These are phyloP conservation scores for Platichthys flesus DNA, from an alignment of 2,113 vertebrate genomes.

Conservation along the genomic window DNA sequence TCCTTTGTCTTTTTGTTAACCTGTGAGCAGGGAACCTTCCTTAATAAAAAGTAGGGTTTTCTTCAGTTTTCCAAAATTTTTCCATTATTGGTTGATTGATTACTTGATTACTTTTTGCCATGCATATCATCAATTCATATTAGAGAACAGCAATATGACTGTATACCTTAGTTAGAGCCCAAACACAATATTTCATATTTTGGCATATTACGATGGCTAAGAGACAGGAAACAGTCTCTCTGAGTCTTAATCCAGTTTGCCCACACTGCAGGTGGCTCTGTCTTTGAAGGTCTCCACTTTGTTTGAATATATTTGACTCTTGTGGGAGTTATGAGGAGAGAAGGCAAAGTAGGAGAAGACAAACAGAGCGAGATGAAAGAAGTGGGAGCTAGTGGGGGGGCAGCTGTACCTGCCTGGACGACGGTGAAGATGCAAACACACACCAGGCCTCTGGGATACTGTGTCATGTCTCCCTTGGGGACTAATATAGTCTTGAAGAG, in stretches of 20 bases:
- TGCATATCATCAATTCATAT: background rate
- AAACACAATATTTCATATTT: background rate
- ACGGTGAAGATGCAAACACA: slow-evolving; percentile 16
- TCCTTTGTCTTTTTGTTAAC: background rate
- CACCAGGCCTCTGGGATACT: background rate
- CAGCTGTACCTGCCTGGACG: slow-evolving; percentile 28
- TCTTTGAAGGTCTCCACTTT: background rate
- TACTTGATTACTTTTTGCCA: too few relatives aligned
- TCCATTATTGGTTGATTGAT: background rate
- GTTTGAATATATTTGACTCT: slow-evolving; percentile 36
- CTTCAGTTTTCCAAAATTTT: background rate
- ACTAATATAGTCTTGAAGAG: background rate
- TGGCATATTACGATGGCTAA: background rate
- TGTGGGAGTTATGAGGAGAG: slow-evolving; percentile 21
- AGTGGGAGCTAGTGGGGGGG: background rate
- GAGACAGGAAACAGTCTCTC: background rate
- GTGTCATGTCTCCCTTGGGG: slow-evolving; percentile 1
- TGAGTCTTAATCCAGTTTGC: background rate
- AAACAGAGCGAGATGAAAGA: background rate
- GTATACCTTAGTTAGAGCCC: background rate
- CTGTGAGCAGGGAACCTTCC: background rate
- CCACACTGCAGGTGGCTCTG: slow-evolving; percentile 2
- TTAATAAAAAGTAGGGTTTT: too few relatives aligned
- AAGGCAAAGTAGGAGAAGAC: background rate
- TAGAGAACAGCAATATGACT: background rate